These are phyloP conservation scores for Equus przewalskii DNA, from an alignment of 2,113 vertebrate species.

Conservation along the genomic window DNA sequence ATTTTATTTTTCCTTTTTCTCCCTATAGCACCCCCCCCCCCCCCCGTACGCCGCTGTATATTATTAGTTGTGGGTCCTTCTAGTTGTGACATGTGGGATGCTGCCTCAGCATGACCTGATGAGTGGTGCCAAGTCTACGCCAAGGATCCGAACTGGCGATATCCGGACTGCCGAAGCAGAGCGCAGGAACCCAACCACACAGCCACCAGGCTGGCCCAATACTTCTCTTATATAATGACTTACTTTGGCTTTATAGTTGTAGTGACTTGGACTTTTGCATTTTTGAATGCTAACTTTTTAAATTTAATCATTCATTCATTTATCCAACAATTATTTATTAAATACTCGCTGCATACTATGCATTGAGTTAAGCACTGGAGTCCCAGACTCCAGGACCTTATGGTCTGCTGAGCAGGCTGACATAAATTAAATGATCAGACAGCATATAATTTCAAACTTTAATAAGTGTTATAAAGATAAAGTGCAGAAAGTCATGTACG, in stretches of 20 bases:
- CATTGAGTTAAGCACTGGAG: not conserved
- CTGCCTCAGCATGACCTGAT: too few relatives aligned
- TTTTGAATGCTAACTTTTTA: not conserved
- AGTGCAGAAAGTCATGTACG: not conserved
- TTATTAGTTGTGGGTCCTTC: too few relatives aligned
- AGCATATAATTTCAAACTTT: not conserved
- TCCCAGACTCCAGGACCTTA: not conserved
- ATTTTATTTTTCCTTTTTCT: too few relatives aligned
- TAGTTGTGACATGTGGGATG: too few relatives aligned
- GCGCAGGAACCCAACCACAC: too few relatives aligned
- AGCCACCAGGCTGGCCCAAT: not conserved
- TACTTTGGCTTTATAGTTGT: not conserved
- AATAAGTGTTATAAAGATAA: not conserved
- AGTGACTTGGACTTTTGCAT: not conserved
- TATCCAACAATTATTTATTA: not conserved
- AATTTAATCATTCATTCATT: not conserved
- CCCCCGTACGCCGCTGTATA: too few relatives aligned
- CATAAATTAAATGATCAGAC: not conserved
- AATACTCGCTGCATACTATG: not conserved
- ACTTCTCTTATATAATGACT: not conserved
- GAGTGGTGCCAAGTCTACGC: too few relatives aligned
- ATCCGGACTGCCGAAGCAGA: too few relatives aligned
- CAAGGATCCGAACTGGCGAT: too few relatives aligned
- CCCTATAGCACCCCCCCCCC: too few relatives aligned
- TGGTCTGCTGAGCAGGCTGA: not conserved